Conservation (phyloP, 2,113 vertebrate genomes). For the Petrocephalus microphthalmus region DNA sequence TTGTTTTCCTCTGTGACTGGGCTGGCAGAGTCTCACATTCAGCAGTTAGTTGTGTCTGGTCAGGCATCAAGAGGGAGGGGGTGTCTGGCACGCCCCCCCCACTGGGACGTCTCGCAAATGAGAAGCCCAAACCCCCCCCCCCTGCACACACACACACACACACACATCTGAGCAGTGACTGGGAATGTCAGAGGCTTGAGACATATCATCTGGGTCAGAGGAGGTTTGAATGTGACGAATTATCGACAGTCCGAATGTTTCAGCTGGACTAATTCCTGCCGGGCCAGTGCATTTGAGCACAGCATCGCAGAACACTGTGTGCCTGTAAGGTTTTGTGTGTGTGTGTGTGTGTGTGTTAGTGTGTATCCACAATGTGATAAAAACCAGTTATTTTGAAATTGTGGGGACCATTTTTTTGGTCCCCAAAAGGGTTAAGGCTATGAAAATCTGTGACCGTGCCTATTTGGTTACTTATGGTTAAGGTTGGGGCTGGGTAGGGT, state of each 20-base stretch:
- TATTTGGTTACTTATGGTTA: not conserved
- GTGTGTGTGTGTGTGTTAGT: not conserved
- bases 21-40: not conserved
- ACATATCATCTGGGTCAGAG: not conserved
- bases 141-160: not conserved
- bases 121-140: too few species aligned
- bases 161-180: not conserved
- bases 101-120: not conserved
- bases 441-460: not conserved
- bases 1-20: not conserved
- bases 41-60: conserved; percentile 17
- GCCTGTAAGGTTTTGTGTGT: not conserved
- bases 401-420: not conserved
- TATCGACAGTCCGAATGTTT: not conserved
- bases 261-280: not conserved
- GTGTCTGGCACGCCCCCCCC: not conserved
- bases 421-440: not conserved
- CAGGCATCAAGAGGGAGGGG: not conserved
- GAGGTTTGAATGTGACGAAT: not conserved
- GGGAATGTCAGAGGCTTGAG: not conserved
- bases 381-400: not conserved
- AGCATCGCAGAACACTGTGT: not conserved
- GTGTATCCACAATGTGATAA: not conserved
- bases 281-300: not conserved
- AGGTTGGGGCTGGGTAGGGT: not conserved